Evolutionary conservation across 1,140 invertebrate genomes (phyloP).

Genomic region (Lepidurus apus): DNA sequence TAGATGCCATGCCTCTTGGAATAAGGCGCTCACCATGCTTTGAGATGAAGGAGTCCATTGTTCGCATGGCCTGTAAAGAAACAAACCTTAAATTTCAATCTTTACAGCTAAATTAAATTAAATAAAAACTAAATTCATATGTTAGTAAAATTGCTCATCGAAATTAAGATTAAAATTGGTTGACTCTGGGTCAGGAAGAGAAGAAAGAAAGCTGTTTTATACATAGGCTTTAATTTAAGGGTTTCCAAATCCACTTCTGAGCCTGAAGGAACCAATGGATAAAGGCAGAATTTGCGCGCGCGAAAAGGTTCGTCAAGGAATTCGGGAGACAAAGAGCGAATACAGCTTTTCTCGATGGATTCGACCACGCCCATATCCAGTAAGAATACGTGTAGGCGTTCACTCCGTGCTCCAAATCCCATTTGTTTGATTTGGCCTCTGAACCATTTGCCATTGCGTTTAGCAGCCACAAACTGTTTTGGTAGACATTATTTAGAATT

Average conservation of each 20-base stretch:
- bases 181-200: too few relatives aligned
- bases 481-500: background rate
- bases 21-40: background rate
- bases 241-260: background rate
- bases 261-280: background rate
- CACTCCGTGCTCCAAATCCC: background rate
- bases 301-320: background rate
- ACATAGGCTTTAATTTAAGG: background rate
- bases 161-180: too few relatives aligned
- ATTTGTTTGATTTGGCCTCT: background rate
- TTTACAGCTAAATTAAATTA: background rate
- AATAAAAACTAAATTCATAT: background rate
- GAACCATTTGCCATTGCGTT: background rate
- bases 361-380: background rate
- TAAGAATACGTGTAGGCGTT: background rate
- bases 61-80: background rate
- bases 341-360: background rate
- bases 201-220: background rate
- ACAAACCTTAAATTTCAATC: background rate
- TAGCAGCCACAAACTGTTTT: background rate
- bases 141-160: too few relatives aligned
- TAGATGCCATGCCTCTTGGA: background rate
- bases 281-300: conserved; percentile 4
- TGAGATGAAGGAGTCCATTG: conserved; percentile 8
- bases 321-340: background rate